phyloP scores from a whole-genome alignment of 2,888 invertebrate species.

The Drosophila nigricruria region DNA sequence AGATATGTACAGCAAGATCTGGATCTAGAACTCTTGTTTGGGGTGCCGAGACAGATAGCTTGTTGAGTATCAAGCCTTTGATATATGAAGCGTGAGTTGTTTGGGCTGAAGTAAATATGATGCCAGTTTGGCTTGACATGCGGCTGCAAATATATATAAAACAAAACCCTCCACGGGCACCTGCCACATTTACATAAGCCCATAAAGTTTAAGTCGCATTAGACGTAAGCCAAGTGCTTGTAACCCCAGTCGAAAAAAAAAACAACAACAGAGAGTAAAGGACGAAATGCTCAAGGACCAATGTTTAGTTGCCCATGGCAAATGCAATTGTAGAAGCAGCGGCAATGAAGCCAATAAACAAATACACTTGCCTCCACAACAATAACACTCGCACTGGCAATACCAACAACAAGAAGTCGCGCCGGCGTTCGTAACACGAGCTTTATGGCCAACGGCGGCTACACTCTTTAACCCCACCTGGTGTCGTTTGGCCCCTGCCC shows the following conservation, averaged over 20 bases:
- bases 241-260: constrained; percentile 25
- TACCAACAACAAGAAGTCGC: constrained; percentile 48
- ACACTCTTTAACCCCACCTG: constrained; percentile 65
- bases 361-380: constrained; percentile 64
- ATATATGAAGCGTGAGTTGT: constrained; percentile 64
- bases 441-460: constrained; percentile 57
- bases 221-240: constrained; percentile 71
- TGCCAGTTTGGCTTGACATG: constrained; percentile 36
- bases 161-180: constrained; percentile 18
- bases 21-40: not conserved
- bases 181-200: constrained; percentile 66
- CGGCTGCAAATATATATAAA: constrained; percentile 13
- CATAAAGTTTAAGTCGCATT: constrained; percentile 76
- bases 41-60: not conserved
- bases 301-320: constrained; percentile 77
- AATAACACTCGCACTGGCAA: constrained; percentile 41
- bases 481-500: constrained; percentile 22
- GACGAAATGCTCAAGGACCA: constrained; percentile 9
- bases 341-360: constrained; percentile 77
- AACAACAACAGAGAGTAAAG: not conserved
- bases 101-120: constrained; percentile 52
- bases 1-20: not conserved
- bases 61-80: constrained; percentile 45
- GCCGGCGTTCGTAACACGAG: constrained; percentile 46
- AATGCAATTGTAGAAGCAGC: constrained; percentile 76